A percentile compares a stretch with the other conserved stretches of the same genome.
Conservation (phyloP, 2,888 invertebrate species). For the Margaritifera margaritifera region DNA sequence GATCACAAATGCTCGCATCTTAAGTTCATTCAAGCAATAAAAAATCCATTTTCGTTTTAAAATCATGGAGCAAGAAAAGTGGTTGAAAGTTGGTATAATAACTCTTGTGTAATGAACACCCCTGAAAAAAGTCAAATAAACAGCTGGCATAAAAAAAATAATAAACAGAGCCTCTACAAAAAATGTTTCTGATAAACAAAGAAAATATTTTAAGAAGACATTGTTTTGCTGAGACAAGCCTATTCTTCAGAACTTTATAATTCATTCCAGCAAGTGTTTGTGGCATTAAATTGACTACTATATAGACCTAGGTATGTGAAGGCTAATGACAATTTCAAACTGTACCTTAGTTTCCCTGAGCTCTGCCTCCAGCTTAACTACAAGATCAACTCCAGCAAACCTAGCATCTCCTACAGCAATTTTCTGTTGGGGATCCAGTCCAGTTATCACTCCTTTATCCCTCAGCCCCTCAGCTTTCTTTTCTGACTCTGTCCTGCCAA, state of each 20-base stretch:
- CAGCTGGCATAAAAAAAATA: no score
- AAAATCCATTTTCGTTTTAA: no score
- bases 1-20: not conserved
- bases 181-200: not conserved
- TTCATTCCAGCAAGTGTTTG: no score
- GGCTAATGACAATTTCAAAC: not conserved
- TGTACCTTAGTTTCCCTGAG: conserved; percentile 62
- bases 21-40: not conserved
- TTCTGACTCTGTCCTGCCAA: conserved; percentile 54
- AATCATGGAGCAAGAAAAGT: no score
- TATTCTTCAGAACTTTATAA: no score
- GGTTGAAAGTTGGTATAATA: no score
- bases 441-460: conserved; percentile 62
- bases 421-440: conserved; percentile 60
- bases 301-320: no score
- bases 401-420: conserved; percentile 56
- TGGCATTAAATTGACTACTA: not conserved
- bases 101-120: no score
- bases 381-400: conserved; percentile 46
- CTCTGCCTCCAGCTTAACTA: conserved; percentile 61
- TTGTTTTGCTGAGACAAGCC: not conserved
- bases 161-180: not conserved
- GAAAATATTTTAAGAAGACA: not conserved
- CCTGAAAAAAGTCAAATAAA: no score
- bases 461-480: conserved; percentile 57